These are phyloP conservation scores for Pollenia angustigena DNA, from an alignment of 2,888 invertebrate genomes.

Conservation along the genomic window DNA sequence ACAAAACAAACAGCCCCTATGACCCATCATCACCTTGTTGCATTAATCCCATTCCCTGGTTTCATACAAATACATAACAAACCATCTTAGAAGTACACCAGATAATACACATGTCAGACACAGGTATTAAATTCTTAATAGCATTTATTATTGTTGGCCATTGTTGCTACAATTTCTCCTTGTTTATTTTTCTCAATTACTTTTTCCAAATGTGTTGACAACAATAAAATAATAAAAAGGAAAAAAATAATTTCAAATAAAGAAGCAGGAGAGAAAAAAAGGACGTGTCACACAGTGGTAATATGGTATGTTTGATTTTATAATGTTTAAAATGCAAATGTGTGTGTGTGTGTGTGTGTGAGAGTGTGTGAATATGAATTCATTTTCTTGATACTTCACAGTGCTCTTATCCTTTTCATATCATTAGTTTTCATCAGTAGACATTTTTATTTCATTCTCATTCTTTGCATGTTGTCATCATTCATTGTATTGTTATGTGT, in stretches of 20 bases:
- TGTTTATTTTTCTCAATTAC: constrained; percentile 4
- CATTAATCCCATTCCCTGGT: neutral
- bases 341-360: constrained; percentile 2
- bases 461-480: constrained; percentile 43
- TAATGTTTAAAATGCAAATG: constrained; percentile 28
- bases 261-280: neutral
- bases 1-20: neutral
- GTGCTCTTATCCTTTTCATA: constrained; percentile 59
- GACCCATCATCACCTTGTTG: neutral
- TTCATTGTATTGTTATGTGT: constrained; percentile 49
- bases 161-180: constrained; percentile 51
- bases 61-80: neutral
- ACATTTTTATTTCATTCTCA: constrained; percentile 63
- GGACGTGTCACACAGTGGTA: constrained; percentile 33
- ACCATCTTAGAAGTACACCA: neutral
- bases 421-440: constrained; percentile 64
- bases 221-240: neutral
- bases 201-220: constrained; percentile 31
- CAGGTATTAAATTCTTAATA: constrained; percentile 80
- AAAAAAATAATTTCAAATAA: neutral
- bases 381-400: constrained; percentile 35
- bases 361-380: constrained; percentile 28
- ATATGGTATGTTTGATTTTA: constrained; percentile 46
- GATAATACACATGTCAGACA: constrained; percentile 80
- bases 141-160: constrained; percentile 67